Conservation (phyloP, 2,113 vertebrate species). For the Syrrhaptes paradoxus region DNA sequence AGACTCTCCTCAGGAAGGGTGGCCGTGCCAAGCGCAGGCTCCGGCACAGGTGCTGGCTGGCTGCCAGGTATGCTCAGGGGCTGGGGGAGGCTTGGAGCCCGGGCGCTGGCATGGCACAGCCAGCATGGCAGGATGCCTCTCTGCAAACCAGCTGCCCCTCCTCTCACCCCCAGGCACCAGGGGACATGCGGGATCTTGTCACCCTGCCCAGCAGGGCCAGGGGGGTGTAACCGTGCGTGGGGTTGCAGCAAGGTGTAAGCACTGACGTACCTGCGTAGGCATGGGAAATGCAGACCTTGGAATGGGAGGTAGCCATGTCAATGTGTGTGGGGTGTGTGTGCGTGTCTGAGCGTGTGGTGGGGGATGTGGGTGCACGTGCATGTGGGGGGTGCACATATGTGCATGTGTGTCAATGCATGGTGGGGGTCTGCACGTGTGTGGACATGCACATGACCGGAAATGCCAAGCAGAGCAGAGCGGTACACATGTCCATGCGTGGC, state of each 20-base stretch:
- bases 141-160: neutral
- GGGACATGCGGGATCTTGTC: fast-evolving
- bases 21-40: slow-evolving; percentile 9
- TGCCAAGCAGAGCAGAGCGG: fast-evolving
- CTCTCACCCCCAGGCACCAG: neutral
- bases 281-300: fast-evolving
- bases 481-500: fast-evolving
- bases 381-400: neutral
- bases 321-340: too few species aligned
- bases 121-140: neutral
- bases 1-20: slow-evolving; percentile 1
- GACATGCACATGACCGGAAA: fast-evolving
- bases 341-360: neutral
- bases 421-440: fast-evolving
- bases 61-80: slow-evolving; percentile 6
- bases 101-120: fast-evolving
- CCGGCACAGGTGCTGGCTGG: neutral
- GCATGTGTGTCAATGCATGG: neutral
- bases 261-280: fast-evolving
- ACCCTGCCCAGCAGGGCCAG: neutral
- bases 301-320: neutral
- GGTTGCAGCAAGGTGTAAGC: fast-evolving
- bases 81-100: neutral
- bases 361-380: neutral
- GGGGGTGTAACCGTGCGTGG: fast-evolving